These are phyloP conservation scores for Mobula hypostoma DNA, from an alignment of 2,113 vertebrate genomes.

Conservation along the genomic window DNA sequence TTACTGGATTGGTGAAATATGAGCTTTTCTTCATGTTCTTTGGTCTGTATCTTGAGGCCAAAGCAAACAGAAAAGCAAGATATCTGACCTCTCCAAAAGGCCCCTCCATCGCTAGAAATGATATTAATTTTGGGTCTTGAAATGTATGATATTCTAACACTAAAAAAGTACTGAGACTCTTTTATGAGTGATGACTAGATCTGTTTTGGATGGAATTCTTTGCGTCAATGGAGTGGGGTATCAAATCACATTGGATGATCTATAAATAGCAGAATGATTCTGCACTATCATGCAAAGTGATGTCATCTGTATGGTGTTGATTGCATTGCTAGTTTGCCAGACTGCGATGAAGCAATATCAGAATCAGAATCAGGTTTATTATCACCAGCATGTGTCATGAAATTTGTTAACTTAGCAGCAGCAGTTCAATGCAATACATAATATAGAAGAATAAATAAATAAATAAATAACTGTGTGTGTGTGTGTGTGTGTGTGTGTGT, in stretches of 20 bases:
- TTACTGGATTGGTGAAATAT: neutral
- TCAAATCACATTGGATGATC: neutral
- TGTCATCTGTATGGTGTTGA: neutral
- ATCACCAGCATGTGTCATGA: no score
- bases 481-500: no score
- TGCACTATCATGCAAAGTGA: neutral
- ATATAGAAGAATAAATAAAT: no score
- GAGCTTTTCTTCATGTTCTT: neutral
- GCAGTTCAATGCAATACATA: no score
- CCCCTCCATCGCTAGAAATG: neutral
- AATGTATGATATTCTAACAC: neutral
- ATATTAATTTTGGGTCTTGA: neutral
- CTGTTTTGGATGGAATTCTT: neutral
- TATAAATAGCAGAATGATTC: neutral
- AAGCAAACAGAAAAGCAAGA: neutral
- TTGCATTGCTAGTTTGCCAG: neutral
- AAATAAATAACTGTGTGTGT: no score
- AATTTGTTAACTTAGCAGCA: no score
- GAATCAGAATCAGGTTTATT: no score
- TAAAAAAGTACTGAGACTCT: neutral
- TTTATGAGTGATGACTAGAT: neutral
- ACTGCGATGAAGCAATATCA: neutral
- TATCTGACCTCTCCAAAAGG: neutral
- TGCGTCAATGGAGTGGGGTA: no score
- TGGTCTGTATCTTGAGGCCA: neutral